Evolutionary conservation across 2,797 vertebrate genomes (phyloP).

Genomic region (Scolopax rusticola): DNA sequence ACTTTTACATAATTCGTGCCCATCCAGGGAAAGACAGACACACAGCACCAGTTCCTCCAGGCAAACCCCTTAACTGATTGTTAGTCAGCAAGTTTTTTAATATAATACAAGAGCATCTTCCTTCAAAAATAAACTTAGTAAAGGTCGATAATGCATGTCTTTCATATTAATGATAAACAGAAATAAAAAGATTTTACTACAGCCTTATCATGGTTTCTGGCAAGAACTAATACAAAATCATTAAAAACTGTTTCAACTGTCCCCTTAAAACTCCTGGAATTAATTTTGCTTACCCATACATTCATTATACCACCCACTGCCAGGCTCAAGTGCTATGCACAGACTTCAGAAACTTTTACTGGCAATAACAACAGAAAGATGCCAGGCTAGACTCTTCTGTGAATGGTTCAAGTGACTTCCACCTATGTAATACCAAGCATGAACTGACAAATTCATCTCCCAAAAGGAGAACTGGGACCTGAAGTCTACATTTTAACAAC

Average conservation of each 20-base stretch:
- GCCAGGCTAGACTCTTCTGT: background rate
- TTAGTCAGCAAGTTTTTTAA: background rate
- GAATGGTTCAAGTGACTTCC: background rate
- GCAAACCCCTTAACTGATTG: background rate
- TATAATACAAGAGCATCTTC: background rate
- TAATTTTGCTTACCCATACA: background rate
- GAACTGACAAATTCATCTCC: background rate
- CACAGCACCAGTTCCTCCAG: background rate
- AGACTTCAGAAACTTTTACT: background rate
- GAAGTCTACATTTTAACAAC: background rate
- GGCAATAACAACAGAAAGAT: background rate
- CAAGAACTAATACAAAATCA: background rate
- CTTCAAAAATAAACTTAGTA: background rate
- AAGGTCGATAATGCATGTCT: background rate
- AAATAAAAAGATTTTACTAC: background rate
- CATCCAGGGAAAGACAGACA: background rate
- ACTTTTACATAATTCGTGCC: background rate
- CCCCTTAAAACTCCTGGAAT: background rate
- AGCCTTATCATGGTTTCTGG: background rate
- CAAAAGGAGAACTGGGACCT: background rate
- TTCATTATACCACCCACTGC: background rate
- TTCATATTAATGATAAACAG: background rate
- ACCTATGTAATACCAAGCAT: background rate
- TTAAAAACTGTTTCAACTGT: background rate
- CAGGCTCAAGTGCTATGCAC: background rate